Base-by-base conservation (phyloP, 2,113 vertebrate species). In the Platichthys flesus region DNA sequence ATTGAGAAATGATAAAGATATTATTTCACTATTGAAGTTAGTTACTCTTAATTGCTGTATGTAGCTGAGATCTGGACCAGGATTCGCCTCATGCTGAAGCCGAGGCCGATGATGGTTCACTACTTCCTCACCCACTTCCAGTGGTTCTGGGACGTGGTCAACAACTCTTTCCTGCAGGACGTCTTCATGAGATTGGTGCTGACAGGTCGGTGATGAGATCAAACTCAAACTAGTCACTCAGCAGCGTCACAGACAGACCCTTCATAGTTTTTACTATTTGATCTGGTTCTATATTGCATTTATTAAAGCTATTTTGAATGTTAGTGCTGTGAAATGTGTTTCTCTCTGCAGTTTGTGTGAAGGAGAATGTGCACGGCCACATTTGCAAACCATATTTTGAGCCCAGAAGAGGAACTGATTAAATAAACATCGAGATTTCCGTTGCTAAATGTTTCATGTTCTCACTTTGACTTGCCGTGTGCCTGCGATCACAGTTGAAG, bases 81-180 rank as follows among this genome's bases (percentile, higher is more conserved):
- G 81, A 68, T 98, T 31, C 90, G 71, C 7, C 67, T 82, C 3
- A 59, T 94, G 45, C 35, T 98, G 86, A 96, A 94, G 78, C 97
- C 97, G 68, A 95, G 84, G 2, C 96, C 97, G 2, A 52, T 90
- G 0, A 82, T 86, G 40, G 49, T 88, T 69, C 96, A 98, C 72
- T 97, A 94, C 86, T 40, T 98, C 78, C 92, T 99, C 58, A 99
- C 97, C 0, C 93, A 97, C 9, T 98, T 96, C 81, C 89, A 88
- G 3, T 96, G 95, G 96, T 55, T 99, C 67, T 99, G 98, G 98
- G 73, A 94, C 73, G 56, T 99, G 15, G 69, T 99, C 87, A 98
- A 98, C 89, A 90, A 81, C 59, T 95, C 94, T 31, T 96, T 96
- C 89, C 88, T 98, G 67, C 91, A 93, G 1, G 95, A 94, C 62